Conservation (phyloP, 2,888 invertebrate species). For the Glyphotaelius pellucidus region DNA sequence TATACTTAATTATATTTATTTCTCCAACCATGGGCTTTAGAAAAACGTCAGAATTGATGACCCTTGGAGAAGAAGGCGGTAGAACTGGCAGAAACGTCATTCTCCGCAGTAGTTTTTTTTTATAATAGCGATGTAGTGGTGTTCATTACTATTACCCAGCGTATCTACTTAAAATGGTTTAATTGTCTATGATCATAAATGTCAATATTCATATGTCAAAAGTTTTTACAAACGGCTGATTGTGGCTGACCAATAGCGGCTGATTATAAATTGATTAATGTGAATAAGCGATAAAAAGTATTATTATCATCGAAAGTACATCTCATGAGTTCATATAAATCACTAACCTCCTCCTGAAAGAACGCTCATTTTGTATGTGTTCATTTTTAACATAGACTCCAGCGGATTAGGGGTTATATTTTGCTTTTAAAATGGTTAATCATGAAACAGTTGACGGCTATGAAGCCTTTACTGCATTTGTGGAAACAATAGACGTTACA, state of each 20-base stretch:
- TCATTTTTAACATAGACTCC: not conserved
- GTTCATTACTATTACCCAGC: not conserved
- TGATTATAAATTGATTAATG: not conserved
- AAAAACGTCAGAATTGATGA: not conserved
- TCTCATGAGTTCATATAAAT: not conserved
- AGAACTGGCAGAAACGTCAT: too few species aligned
- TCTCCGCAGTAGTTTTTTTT: not conserved
- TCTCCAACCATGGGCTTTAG: not conserved
- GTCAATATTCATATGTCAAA: not conserved
- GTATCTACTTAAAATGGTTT: not conserved
- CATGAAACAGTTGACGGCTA: conserved; percentile 78
- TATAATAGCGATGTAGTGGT: not conserved
- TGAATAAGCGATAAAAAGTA: not conserved
- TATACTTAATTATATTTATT: not conserved
- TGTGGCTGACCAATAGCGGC: not conserved
- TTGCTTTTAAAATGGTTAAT: conserved; percentile 72
- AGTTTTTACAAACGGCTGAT: not conserved
- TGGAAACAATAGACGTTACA: conserved; percentile 74
- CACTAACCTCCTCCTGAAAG: not conserved
- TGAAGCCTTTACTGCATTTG: conserved; percentile 79
- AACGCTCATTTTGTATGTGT: not conserved
- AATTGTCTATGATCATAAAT: not conserved
- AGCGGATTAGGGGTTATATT: not conserved
- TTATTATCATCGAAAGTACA: not conserved
- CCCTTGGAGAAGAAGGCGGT: not conserved